Conservation (phyloP, 2,113 vertebrate genomes). For the Ochotona princeps region DNA sequence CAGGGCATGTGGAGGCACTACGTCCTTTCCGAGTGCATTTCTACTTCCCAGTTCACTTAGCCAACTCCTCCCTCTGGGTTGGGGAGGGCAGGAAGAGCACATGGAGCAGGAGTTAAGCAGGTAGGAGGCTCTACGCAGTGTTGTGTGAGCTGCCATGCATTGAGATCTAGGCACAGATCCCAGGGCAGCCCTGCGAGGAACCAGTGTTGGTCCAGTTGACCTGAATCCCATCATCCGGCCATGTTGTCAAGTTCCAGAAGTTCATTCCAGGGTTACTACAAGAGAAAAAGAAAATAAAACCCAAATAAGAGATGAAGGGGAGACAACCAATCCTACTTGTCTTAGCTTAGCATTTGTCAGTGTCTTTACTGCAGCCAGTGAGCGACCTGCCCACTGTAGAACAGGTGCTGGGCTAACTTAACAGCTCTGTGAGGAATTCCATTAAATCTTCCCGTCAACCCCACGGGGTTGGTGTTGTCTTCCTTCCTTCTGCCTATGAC, state of each 20-base stretch:
- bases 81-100: background rate
- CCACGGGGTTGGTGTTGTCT: background rate
- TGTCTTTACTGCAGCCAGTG: background rate
- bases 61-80: background rate
- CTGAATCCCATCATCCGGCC: background rate
- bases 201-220: background rate
- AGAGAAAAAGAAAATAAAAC: slow-evolving; percentile 37
- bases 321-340: background rate
- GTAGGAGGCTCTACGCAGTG: background rate
- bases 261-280: background rate
- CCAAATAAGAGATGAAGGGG: background rate
- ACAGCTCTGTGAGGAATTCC: background rate
- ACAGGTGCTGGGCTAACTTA: background rate
- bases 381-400: background rate
- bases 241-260: background rate
- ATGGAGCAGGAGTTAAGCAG: background rate
- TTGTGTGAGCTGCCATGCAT: background rate
- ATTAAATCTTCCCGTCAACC: slow-evolving; percentile 5
- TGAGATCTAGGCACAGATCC: background rate
- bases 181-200: background rate
- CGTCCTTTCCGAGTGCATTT: fast-evolving
- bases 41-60: background rate
- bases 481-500: background rate
- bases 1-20: too few relatives aligned
- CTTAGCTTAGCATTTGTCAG: background rate